phyloP scores from a whole-genome alignment of 2,888 invertebrate species.

The Thereva nobilitata region DNA sequence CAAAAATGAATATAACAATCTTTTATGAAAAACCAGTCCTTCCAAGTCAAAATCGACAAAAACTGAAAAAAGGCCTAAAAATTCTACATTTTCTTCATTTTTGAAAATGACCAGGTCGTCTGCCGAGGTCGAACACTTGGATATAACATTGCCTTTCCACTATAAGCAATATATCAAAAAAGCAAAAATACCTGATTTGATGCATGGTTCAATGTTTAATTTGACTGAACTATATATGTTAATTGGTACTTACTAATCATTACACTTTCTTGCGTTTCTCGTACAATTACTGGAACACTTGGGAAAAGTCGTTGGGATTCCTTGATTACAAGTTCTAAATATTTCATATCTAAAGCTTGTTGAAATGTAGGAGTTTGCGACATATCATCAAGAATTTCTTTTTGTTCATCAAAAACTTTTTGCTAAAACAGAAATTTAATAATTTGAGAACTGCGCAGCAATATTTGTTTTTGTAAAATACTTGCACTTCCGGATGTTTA shows the following conservation, averaged over 20 bases:
- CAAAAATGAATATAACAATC: too few relatives aligned
- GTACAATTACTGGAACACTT: conserved; percentile 52
- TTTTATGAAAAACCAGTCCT: too few relatives aligned
- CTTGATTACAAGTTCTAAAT: conserved; percentile 53
- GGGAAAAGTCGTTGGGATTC: conserved; percentile 53
- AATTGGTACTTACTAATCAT: conserved; percentile 48
- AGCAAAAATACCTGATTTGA: too few relatives aligned
- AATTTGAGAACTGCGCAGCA: too few relatives aligned
- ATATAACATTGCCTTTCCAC: too few relatives aligned
- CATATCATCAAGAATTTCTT: conserved; percentile 55
- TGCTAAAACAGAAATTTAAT: conserved; percentile 45
- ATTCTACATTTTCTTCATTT: too few relatives aligned
- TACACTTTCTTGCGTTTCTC: conserved; percentile 48
- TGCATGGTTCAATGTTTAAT: too few relatives aligned
- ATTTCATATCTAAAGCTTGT: conserved; percentile 54
- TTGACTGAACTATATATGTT: conserved; percentile 1
- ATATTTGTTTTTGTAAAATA: conserved; percentile 48
- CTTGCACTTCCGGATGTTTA: conserved; percentile 60
- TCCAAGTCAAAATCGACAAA: too few relatives aligned
- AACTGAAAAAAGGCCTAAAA: too few relatives aligned
- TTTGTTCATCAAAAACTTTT: conserved; percentile 61
- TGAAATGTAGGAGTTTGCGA: conserved; percentile 49
- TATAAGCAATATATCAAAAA: too few relatives aligned
- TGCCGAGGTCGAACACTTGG: too few relatives aligned
- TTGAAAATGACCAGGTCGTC: too few relatives aligned